Evolutionary conservation across 2,113 vertebrate genomes (phyloP).

Genomic region (Lophotis ruficrista): DNA sequence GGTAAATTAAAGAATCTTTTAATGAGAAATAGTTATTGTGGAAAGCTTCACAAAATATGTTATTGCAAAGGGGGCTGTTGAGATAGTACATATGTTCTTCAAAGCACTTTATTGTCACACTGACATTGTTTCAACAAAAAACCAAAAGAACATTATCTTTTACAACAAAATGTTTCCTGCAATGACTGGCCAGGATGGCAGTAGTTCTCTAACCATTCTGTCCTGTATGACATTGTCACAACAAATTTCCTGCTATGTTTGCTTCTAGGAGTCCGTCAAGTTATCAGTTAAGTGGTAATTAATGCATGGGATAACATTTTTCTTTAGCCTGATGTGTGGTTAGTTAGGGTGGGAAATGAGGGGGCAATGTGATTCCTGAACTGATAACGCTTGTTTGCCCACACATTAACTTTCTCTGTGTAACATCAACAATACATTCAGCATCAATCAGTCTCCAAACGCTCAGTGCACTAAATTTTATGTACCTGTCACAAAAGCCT

Average conservation of each 20-base stretch:
- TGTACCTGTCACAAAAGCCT: neutral
- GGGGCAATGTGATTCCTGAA: neutral
- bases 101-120: neutral
- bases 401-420: neutral
- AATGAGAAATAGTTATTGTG: neutral
- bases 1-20: neutral
- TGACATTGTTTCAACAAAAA: neutral
- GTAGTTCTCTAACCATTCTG: neutral
- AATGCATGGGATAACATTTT: neutral
- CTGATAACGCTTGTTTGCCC: neutral
- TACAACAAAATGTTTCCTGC: neutral
- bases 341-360: neutral
- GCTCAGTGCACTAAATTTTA: neutral
- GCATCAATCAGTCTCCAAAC: neutral
- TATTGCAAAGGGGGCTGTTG: neutral
- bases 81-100: neutral
- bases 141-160: fast-evolving
- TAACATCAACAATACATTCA: neutral
- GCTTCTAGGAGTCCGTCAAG: neutral
- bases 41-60: neutral
- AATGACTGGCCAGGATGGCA: neutral
- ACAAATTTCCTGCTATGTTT: neutral
- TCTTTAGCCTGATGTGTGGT: neutral
- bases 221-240: neutral
- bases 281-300: neutral